Base-by-base conservation (phyloP, 23 tunicate genomes). In the Ascidia mentula region DNA sequence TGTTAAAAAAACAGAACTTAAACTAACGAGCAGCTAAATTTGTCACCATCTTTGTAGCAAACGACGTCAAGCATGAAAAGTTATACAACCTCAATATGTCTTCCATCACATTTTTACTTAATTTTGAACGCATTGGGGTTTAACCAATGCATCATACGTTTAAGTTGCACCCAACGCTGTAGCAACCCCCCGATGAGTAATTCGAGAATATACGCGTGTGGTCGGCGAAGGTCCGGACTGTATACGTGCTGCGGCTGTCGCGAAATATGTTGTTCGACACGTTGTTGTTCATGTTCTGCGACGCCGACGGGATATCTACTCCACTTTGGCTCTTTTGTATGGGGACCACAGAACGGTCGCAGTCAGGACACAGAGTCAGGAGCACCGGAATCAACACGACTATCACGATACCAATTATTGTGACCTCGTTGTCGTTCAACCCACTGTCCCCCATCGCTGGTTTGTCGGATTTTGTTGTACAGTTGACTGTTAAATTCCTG, bases 301-400 rank as follows among this genome's bases (percentile, higher is more conserved):
- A 71, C 35, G 74, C 39, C 1, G 39, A 53, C 65, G 65, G 65
- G 13, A 5, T 26, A 26, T 53, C 65, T 3, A 26, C 13, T 3
- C 24, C 65, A 26, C 28, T 20, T 15, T 53, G 65, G 13, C 40
- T 37, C 31, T 72, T 53, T 28, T 53, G 65, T 3, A 53, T 18
- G 18, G 87, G 77, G 1, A 36, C 77, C 36, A 76, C 77, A n/a
- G 83, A 72, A n/a, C 75, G 69, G 53, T 89, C 59, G 81, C 95
- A 89, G 72, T 89, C 95, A 28, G 95, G 95, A 61, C 95, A 89
- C n/a, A 89, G 84, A 0, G 88, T 89, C n/a, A 89, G 76, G 6
- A 89, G 82, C 22, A 89, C 69, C 6, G 95, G 95, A 40, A 53
- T 76, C 0, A 78, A 22, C 0, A 89, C 78, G 18, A 89, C 95